Evolutionary conservation across 2,888 invertebrate genomes (phyloP), one percentile per base, ranked within the genome.

Genomic region (Xylota sylvarum): DNA sequence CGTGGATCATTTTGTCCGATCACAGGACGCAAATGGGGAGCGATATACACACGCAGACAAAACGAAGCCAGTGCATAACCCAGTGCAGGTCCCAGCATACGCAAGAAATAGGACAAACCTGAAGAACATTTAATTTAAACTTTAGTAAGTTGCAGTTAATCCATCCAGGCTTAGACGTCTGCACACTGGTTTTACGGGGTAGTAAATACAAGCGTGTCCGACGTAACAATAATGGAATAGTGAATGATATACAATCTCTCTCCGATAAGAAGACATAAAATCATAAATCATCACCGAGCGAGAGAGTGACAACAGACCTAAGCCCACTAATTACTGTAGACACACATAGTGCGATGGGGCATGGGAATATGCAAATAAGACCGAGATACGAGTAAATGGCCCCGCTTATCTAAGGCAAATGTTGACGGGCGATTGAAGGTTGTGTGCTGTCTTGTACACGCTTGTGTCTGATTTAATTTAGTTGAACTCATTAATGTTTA

Each of bases 71-170:
- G 89, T 0, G 94, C 94, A 89, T 95, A 95, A 5, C 96, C 96
- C 12, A 95, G 93, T 0, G 95, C 95, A 0, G 96, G 96, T 7
- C 96, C 96, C 89, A 96, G 89, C 94, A 95, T 95, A 60, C 95
- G 93, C 86, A 96, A 91, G 89, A 95, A 95, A 88, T 95, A 95
- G 0, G 95, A 95, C 65, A 95, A 94, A 92, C 94, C 94, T 94
- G 89, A 58, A 91, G 90, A 88, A 48, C 62, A 56, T 2, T 17
- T 32, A 46, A 58, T 7, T 23, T 2, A 40, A 27, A 14, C 9
- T 35, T 23, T 1, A 58, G 2, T 46, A 30, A 19, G 6, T 9
- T 19, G 12, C 6, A 55, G 30, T 14, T 43, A 32, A 46, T 64
- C 30, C 12, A 1, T 10, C n/a, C 10, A 14, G 12, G 40, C 14